Evolutionary conservation across 2,888 invertebrate species (phyloP), one percentile per base, ranked within the genome.

Genomic region (Parapristionchus giblindavisi): DNA sequence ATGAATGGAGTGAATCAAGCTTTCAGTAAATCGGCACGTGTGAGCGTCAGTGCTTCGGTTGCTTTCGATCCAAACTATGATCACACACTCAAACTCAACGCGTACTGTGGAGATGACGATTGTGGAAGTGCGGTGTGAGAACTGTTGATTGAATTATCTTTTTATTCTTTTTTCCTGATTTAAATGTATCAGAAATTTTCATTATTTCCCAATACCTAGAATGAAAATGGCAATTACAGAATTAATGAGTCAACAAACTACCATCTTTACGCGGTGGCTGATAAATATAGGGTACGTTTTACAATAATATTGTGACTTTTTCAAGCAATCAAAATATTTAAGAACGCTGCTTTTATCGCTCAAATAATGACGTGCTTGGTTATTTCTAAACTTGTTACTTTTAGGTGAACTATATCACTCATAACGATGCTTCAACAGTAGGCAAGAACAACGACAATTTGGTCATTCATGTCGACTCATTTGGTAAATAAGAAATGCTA

Each of bases 331-430:
- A 56, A 29, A 8, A 56, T 56, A 21, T 11, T 61, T 2, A 61
- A 36, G n/a, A n/a, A n/a, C n/a, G n/a, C n/a, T n/a, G n/a, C n/a
- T n/a, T n/a, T n/a, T n/a, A n/a, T n/a, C n/a, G n/a, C n/a, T n/a
- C n/a, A n/a, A n/a, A n/a, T n/a, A n/a, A n/a, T n/a, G n/a, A n/a
- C n/a, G n/a, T n/a, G n/a, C n/a, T n/a, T n/a, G n/a, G n/a, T n/a
- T n/a, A n/a, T n/a, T n/a, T n/a, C n/a, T n/a, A n/a, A n/a, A n/a
- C n/a, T n/a, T n/a, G n/a, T n/a, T n/a, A 32, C 34, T 65, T 43
- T 65, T 6, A 65, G 40, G 63, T 65, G 29, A 65, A 65, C 29
- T 65, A 65, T 32, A 17, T 65, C 6, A 65, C 63, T 43, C 43
- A 48, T 11, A 27, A 43, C 14, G 32, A 27, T 21, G 29, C 63